These are phyloP conservation scores for Palythoa grandis DNA, from an alignment of 92 coral and sea anemone species.

Conservation along the genomic window DNA sequence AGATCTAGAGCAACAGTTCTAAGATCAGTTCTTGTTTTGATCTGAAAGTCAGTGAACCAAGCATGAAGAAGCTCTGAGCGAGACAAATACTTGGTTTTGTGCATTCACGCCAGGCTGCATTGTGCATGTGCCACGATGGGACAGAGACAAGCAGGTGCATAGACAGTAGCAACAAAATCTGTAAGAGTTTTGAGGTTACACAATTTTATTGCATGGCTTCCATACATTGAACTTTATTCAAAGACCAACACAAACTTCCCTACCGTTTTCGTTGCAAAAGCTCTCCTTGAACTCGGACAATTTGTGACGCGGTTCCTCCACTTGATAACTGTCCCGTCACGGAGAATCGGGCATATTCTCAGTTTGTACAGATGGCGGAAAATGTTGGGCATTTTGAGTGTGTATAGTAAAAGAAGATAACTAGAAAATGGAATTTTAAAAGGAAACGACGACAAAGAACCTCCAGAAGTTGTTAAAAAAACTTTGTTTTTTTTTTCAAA, in stretches of 20 bases:
- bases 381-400: constrained; percentile 15
- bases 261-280: constrained; percentile 55
- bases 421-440: neutral
- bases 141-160: no score
- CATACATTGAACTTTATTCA: no score
- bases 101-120: no score
- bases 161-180: no score
- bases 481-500: neutral
- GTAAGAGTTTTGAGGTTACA: no score
- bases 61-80: no score
- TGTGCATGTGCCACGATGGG: no score
- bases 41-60: no score
- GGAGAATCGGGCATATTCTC: neutral
- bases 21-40: no score
- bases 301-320: constrained; percentile 3
- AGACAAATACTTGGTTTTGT: no score
- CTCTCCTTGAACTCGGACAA: constrained; percentile 7
- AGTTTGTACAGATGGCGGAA: constrained; percentile 24
- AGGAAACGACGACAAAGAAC: neutral
- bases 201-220: no score
- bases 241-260: neutral
- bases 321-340: neutral
- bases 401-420: neutral
- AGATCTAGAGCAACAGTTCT: no score
- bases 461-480: neutral